Base-by-base conservation (phyloP, 2,888 invertebrate species). In the Lasioglossum calceatum region DNA sequence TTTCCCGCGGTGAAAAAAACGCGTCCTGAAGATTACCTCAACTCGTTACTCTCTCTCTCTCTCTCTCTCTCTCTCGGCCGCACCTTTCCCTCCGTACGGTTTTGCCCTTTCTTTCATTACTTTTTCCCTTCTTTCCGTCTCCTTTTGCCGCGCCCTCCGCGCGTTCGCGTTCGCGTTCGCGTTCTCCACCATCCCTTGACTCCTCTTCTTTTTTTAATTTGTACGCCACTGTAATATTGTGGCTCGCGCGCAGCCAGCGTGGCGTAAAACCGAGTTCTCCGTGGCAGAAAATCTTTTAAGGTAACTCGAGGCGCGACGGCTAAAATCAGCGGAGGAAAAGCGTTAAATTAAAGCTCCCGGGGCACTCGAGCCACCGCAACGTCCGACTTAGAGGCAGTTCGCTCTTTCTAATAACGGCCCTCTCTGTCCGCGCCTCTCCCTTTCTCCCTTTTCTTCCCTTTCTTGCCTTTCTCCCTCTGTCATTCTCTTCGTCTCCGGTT, bases 281-380 rank as follows among this genome's bases (percentile, higher is more conserved):
- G 36, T 85, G 81, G 89, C 80, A 82, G 86, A 90, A 90, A 90
- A 91, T 90, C 90, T 90, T 88, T 89, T 88, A 90, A 91, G 89
- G 85, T 88, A 88, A 87, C 85, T 77, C 85, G 81, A 86, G 88
- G 79, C 84, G 85, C 84, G 84, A 91, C 83, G 78, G 74, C 75
- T 88, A 82, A 86, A 90, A 89, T 91, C 84, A 84, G 80, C 87
- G 84, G 76, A 84, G 88, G 79, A 85, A 91, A 87, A 88, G 87
- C 85, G 76, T 84, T 84, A 91, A 91, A 87, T 91, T 89, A 88
- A 86, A 85, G 79, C 83, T 87, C 83, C 80, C 67, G 39, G 76
- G 64, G 54, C 77, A 84, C 78, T 82, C 84, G 82, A 85, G 82
- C 50, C 80, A 79, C 83, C 80, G 70, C 86, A 79, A 85, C 82